These are phyloP conservation scores for Polypedilum pembai DNA, from an alignment of 1,140 invertebrate species.

Conservation along the genomic window DNA sequence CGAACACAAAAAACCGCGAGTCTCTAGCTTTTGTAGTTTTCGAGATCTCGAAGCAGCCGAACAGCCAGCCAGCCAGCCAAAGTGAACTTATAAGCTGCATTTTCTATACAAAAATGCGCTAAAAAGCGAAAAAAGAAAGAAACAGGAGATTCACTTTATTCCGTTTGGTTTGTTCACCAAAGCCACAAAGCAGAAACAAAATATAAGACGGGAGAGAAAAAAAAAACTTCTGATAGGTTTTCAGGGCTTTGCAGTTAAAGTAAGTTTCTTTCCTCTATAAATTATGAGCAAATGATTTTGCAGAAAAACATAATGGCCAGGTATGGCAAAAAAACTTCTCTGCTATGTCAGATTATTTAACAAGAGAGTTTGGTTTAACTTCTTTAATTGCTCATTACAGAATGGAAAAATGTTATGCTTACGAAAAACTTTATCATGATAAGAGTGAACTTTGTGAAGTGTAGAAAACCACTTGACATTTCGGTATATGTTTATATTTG, in stretches of 20 bases:
- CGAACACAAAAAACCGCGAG: too few species aligned
- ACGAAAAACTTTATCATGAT: too few species aligned
- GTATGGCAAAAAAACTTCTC: too few species aligned
- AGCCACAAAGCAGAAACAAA: background rate
- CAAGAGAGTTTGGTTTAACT: background rate
- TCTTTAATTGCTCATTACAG: conserved; percentile 5
- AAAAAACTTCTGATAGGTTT: background rate
- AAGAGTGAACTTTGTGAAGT: too few species aligned
- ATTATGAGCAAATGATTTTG: conserved; percentile 18
- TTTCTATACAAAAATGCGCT: too few species aligned
- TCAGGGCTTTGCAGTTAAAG: background rate
- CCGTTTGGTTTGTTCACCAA: background rate
- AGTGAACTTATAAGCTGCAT: too few species aligned
- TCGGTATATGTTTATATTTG: background rate
- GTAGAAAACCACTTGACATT: too few species aligned
- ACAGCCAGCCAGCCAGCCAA: too few species aligned
- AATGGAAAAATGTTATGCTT: background rate
- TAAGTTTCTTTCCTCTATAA: background rate
- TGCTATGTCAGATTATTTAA: too few species aligned
- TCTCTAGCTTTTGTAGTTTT: too few species aligned
- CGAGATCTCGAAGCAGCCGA: too few species aligned
- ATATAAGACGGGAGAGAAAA: background rate
- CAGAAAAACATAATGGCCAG: background rate
- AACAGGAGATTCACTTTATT: background rate
- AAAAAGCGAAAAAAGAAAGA: too few species aligned